Percentiles rank a stretch among this genome's conserved stretches.
Conservation (phyloP, 2,888 invertebrate species). For the Protodeltote pygarga region DNA sequence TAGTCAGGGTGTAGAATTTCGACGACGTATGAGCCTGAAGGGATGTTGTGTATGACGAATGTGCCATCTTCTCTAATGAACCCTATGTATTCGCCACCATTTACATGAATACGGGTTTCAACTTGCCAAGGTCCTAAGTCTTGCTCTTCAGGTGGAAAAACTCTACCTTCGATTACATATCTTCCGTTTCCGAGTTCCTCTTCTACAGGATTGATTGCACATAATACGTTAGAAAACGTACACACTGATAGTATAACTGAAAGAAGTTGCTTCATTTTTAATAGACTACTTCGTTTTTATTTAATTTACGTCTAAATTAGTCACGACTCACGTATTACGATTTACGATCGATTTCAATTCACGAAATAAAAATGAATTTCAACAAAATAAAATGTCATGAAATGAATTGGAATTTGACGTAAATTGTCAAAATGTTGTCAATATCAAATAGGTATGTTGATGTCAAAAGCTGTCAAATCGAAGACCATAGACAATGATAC, state of each 20-base stretch:
- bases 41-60: constrained; percentile 95
- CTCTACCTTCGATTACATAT: constrained; percentile 93
- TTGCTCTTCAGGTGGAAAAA: constrained; percentile 90
- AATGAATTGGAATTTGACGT: constrained; percentile 1
- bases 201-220: constrained; percentile 65
- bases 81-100: constrained; percentile 95
- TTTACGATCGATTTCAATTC: constrained; percentile 29
- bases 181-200: constrained; percentile 83
- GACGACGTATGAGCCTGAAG: constrained; percentile 97
- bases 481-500: too few relatives aligned
- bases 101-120: constrained; percentile 92
- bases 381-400: constrained; percentile 1
- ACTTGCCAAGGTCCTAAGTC: constrained; percentile 90
- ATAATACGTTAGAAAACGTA: constrained; percentile 48
- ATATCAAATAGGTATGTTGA: too few relatives aligned
- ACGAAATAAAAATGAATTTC: constrained; percentile 1
- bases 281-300: neutral
- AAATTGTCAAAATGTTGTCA: too few relatives aligned
- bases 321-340: too few relatives aligned
- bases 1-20: constrained; percentile 97
- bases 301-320: constrained; percentile 20
- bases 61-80: constrained; percentile 96
- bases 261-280: constrained; percentile 37
- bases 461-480: too few relatives aligned
- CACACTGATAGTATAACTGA: constrained; percentile 28